Evolutionary conservation across 2,888 invertebrate species (phyloP), one percentile per base, ranked within the genome.

Genomic region (Pandemis heparana): DNA sequence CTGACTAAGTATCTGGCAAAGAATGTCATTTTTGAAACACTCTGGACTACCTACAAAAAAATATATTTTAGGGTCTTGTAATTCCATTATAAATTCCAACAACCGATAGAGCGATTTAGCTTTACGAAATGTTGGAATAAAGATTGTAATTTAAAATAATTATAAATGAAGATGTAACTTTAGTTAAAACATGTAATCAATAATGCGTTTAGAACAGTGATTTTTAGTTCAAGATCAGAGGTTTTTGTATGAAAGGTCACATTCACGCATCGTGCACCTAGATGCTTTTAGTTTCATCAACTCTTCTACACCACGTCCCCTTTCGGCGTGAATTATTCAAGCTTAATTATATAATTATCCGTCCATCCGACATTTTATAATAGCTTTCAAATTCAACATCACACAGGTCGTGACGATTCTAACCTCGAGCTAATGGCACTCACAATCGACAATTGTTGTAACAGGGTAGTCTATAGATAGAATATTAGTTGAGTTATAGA

Each of bases 351-450:
- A 38, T 67, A 72, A 63, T 68, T 63, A 63, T 72, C 38, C 38
- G 63, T 68, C 68, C 39, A 72, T 72, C 56, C 39, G 51, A 48
- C 51, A 46, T 65, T 32, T 16, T 43, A 7, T 43, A 46, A 68
- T 63, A 32, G 51, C 68, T 73, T 73, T 73, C 68, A 69, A 68
- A 73, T 56, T 73, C 59, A 59, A 68, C 68, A 69, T 18, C 51
- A 16, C 48, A 18, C 12, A 56, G 56, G 56, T 73, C 73, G 73
- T 73, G 73, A 73, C 68, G 48, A 69, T 18, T 3, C 2, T 64
- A 63, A 60, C 68, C 73, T 73, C 68, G 73, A 43, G 51, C 12
- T 60, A 64, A 56, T 63, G 32, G 59, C 46, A 73, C 63, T 60
- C 38, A 59, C 68, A 41, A 69, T 64, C 59, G 63, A 73, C 16